Evolutionary conservation across 2,113 vertebrate genomes (phyloP).

Genomic region (Rhineura floridana): DNA sequence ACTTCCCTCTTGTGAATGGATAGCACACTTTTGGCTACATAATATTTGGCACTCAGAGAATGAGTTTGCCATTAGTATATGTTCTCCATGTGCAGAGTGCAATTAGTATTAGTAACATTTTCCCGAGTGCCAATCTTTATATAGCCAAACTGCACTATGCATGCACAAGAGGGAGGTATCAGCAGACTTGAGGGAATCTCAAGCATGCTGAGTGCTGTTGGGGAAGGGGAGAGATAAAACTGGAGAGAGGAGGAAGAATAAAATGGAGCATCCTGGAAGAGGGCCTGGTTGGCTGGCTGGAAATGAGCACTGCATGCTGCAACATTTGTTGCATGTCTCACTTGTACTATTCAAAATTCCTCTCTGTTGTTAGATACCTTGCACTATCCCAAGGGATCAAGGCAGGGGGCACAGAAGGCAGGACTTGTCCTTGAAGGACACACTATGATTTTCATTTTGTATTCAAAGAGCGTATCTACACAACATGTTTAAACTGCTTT

Average conservation of each 20-base stretch:
- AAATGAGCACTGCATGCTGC: not conserved
- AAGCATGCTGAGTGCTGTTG: not conserved
- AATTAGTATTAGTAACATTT: not conserved
- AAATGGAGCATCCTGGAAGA: not conserved
- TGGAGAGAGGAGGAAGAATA: not conserved
- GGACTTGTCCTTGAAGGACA: not conserved
- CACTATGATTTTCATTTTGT: not conserved
- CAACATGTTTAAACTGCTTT: not conserved
- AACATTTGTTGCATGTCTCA: not conserved
- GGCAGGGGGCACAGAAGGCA: not conserved
- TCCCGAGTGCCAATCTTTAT: not conserved
- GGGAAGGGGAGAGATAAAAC: not conserved
- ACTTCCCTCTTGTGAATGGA: too few relatives aligned
- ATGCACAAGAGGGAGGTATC: not conserved
- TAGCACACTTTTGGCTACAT: too few relatives aligned
- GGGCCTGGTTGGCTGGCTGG: not conserved
- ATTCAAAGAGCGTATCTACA: not conserved
- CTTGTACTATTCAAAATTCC: not conserved
- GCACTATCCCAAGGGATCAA: not conserved
- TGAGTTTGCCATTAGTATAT: too few relatives aligned
- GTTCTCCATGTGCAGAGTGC: too few relatives aligned
- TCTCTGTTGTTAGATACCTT: not conserved
- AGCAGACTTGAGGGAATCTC: too few relatives aligned
- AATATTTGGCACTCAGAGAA: too few relatives aligned
- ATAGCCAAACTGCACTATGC: not conserved